These are phyloP conservation scores for Rhea americana DNA, from an alignment of 2,113 vertebrate genomes.

Conservation along the genomic window DNA sequence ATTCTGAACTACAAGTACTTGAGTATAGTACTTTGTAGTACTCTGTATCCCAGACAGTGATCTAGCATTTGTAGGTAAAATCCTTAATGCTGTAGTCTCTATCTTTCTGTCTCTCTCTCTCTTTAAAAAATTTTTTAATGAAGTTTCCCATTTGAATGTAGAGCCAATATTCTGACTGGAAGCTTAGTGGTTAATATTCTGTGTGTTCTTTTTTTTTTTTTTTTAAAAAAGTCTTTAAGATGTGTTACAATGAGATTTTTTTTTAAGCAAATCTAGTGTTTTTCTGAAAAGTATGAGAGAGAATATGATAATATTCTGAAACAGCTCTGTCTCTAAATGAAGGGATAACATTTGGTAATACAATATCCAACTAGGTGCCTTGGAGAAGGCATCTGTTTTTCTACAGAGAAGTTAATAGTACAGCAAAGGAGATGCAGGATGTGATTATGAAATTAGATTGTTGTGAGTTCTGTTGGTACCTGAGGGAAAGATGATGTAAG, in stretches of 20 bases:
- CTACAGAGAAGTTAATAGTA: not conserved
- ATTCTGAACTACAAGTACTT: not conserved
- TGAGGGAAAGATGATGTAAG: not conserved
- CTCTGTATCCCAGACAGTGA: not conserved
- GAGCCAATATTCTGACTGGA: not conserved
- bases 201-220: not conserved
- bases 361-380: not conserved
- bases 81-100: not conserved
- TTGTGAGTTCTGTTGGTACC: not conserved
- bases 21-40: not conserved
- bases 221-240: not conserved
- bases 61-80: not conserved
- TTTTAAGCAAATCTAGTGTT: not conserved
- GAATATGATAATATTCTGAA: not conserved
- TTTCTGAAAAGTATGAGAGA: not conserved
- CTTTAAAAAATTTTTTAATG: too few species aligned
- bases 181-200: not conserved
- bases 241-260: not conserved
- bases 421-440: not conserved
- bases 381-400: too few species aligned
- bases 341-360: not conserved
- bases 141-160: not conserved
- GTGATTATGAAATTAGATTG: not conserved
- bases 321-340: not conserved
- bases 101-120: too few species aligned